Conservation (phyloP, 2,888 invertebrate genomes). For the Tigriopus californicus region DNA sequence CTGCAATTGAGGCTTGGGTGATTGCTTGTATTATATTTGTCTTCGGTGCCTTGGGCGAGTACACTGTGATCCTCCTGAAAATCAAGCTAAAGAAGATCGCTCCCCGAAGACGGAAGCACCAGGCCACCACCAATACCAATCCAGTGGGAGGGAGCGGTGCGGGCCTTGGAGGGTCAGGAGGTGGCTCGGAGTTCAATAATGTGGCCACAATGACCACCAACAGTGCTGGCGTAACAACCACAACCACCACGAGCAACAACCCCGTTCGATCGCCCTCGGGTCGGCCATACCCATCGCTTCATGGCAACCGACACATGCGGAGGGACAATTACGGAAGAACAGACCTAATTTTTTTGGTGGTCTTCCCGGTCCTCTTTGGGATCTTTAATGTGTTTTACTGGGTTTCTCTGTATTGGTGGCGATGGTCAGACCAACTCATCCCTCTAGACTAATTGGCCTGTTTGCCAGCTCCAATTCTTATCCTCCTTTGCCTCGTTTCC, state of each 20-base stretch:
- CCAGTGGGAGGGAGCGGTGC: too few relatives aligned
- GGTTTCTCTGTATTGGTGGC: neutral
- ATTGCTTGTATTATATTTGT: conserved; percentile 7
- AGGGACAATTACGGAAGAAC: neutral
- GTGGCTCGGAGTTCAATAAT: neutral
- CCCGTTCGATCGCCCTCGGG: too few relatives aligned
- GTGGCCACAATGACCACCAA: neutral
- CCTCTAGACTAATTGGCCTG: too few relatives aligned
- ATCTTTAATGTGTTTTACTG: conserved; percentile 10
- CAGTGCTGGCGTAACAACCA: too few relatives aligned
- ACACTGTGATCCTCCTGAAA: conserved; percentile 1
- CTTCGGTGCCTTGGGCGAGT: conserved; percentile 6
- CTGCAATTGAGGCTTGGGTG: conserved; percentile 3
- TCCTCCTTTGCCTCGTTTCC: too few relatives aligned
- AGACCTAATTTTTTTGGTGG: conserved; percentile 1
- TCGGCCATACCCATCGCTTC: too few relatives aligned
- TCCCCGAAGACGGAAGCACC: neutral
- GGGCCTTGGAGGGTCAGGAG: too few relatives aligned
- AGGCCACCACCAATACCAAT: too few relatives aligned
- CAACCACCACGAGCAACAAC: too few relatives aligned
- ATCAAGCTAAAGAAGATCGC: neutral
- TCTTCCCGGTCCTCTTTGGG: conserved; percentile 6
- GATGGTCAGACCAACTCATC: neutral
- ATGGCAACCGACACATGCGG: neutral
- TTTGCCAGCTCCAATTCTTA: too few relatives aligned